Evolutionary conservation across 2,797 vertebrate genomes (phyloP), one percentile per base, ranked within the genome.

Genomic region (Gymnopithys bicolor): DNA sequence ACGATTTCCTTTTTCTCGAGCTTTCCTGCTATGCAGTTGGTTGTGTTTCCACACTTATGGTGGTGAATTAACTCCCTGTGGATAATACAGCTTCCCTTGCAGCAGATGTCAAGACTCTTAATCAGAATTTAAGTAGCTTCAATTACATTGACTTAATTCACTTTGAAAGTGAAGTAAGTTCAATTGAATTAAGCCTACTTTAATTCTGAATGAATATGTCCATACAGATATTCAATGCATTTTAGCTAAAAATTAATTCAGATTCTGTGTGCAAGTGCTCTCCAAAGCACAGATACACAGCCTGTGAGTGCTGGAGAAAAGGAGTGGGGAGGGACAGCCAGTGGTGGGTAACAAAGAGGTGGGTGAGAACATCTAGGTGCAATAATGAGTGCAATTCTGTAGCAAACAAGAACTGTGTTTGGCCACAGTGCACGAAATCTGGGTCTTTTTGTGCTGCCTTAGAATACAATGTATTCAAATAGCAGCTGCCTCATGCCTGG

Each of bases 121-220:
- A 93, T 95, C 94, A 95, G 95, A 96, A 91, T 94, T 95, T 91
- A 95, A 96, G 94, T 95, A 95, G 91, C 90, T 91, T 95, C 93
- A 92, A 93, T 95, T 94, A 88, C 83, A 39, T 95, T 94, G 94
- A 58, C 83, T 63, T 95, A 95, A 95, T 94, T 95, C 90, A 91
- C 70, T 96, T 96, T 88, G 59, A 62, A 94, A 96, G 87, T 86
- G 91, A 78, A 95, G 91, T 86, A 76, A 95, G 63, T 84, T 48
- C 93, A 95, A 96, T 96, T 94, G 91, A 95, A 94, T 95, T 86
- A 94, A 74, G 64, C 23, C 35, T 68, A 14, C 88, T 93, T 89
- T 95, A 94, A 94, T 94, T 94, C 86, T 89, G 73, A 73, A 55
- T 86, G 60, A 71, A 12, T 35, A 68, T 87, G 82, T 95, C 60